Conservation (phyloP, 2,888 invertebrate species). For the Drosophila phalerata region DNA sequence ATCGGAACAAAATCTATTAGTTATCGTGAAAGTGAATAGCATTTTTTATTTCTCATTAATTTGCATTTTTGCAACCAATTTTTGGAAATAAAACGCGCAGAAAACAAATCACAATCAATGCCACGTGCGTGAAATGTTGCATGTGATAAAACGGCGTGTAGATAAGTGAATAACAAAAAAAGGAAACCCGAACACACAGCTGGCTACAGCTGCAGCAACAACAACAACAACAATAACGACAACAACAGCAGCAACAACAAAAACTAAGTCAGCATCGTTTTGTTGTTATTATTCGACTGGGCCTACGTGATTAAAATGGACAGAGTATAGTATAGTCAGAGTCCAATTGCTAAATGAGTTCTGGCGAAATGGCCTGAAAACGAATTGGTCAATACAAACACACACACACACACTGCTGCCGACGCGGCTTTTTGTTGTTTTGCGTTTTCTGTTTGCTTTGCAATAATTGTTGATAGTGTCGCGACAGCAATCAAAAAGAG, state of each 20-base stretch:
- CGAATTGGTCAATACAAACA: slow-evolving; percentile 44
- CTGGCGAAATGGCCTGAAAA: slow-evolving; percentile 53
- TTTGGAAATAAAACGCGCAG: slow-evolving; percentile 6
- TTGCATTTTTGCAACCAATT: slow-evolving; percentile 44
- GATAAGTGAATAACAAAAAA: slow-evolving; percentile 9
- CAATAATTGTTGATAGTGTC: slow-evolving; percentile 44
- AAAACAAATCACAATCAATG: not conserved
- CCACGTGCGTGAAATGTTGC: not conserved
- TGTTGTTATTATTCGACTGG: slow-evolving; percentile 60
- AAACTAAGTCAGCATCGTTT: slow-evolving; percentile 35
- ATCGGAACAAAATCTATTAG: slow-evolving; percentile 29
- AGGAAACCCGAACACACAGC: slow-evolving; percentile 37
- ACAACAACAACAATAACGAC: slow-evolving; percentile 38
- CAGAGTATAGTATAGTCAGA: slow-evolving; percentile 35
- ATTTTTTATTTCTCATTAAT: slow-evolving; percentile 41
- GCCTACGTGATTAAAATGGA: slow-evolving; percentile 78
- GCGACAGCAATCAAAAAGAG: not conserved
- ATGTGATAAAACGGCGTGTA: not conserved
- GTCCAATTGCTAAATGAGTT: slow-evolving; percentile 32
- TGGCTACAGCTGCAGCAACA: slow-evolving; percentile 34
- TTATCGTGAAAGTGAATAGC: slow-evolving; percentile 50
- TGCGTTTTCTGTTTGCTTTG: slow-evolving; percentile 19
- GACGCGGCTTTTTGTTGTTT: slow-evolving; percentile 20
- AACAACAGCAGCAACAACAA: slow-evolving; percentile 38
- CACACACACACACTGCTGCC: not conserved